Evolutionary conservation across 1,140 invertebrate genomes (phyloP).

Genomic region (Nasonia longicornis): DNA sequence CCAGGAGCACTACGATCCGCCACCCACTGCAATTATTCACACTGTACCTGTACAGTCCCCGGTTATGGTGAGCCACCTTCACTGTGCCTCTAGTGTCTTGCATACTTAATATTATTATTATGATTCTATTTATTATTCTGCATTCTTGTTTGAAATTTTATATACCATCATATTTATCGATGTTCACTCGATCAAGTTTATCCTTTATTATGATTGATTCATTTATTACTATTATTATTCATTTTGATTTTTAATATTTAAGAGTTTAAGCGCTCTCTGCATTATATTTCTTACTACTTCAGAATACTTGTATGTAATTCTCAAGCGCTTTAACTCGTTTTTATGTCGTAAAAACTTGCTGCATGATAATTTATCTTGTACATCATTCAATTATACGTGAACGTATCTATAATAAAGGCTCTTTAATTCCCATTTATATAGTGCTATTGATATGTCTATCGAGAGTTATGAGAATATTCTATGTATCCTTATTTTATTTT

Average conservation of each 20-base stretch:
- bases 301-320: background rate
- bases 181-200: background rate
- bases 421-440: too few relatives aligned
- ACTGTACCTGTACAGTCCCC: slow-evolving; percentile 69
- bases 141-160: slow-evolving; percentile 3
- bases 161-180: background rate
- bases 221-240: slow-evolving; percentile 21
- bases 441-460: background rate
- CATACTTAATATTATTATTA: slow-evolving; percentile 32
- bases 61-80: slow-evolving; percentile 73
- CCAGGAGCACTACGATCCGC: slow-evolving; percentile 78
- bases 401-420: background rate
- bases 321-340: slow-evolving; percentile 22
- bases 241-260: background rate
- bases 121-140: slow-evolving; percentile 21
- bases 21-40: slow-evolving; percentile 71
- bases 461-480: background rate
- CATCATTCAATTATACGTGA: background rate
- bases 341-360: background rate
- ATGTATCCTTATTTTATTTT: background rate
- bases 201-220: background rate
- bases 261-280: slow-evolving; percentile 24
- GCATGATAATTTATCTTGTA: slow-evolving; percentile 36
- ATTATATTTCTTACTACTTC: background rate
- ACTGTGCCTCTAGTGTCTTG: slow-evolving; percentile 65